phyloP scores from a whole-genome alignment of 1,140 invertebrate species.

The Drosophila bifasciata region DNA sequence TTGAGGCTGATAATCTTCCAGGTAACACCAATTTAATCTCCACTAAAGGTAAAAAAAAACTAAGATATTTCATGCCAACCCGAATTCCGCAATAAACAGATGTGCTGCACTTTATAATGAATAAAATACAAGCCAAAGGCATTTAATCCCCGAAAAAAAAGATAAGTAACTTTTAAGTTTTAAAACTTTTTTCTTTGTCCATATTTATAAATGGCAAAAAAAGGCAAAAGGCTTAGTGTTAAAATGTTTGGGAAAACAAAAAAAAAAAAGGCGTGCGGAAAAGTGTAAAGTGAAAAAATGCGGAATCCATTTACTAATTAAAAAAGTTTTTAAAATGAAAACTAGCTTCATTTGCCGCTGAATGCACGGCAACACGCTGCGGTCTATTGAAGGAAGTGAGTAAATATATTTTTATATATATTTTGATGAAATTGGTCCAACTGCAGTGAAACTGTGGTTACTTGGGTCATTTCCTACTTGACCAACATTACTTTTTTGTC shows the following conservation, averaged over 20 bases:
- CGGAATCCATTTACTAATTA: slow-evolving; percentile 63
- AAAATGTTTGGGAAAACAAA: slow-evolving; percentile 11
- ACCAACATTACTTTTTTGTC: slow-evolving; percentile 1
- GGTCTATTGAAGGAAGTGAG: slow-evolving; percentile 34
- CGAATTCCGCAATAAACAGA: no score
- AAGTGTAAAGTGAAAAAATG: slow-evolving; percentile 16
- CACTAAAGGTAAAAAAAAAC: background rate
- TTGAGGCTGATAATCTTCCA: no score
- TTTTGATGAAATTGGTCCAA: slow-evolving; percentile 50
- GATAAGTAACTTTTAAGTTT: slow-evolving; percentile 28
- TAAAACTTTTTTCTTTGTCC: slow-evolving; percentile 8
- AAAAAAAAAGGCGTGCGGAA: background rate
- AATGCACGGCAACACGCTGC: slow-evolving; percentile 48
- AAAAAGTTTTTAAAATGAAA: slow-evolving; percentile 58
- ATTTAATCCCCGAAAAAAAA: slow-evolving; percentile 23
- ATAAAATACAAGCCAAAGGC: slow-evolving; percentile 35
- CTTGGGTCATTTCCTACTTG: slow-evolving; percentile 33
- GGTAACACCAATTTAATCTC: no score
- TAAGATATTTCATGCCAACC: background rate
- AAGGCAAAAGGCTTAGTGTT: slow-evolving; percentile 26
- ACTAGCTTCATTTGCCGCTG: slow-evolving; percentile 42
- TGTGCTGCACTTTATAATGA: slow-evolving; percentile 2
- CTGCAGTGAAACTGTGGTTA: slow-evolving; percentile 44
- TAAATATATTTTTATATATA: no score
- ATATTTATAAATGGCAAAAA: slow-evolving; percentile 14